Conservation (phyloP, 23 tunicate species). For the Corella eumyota region DNA sequence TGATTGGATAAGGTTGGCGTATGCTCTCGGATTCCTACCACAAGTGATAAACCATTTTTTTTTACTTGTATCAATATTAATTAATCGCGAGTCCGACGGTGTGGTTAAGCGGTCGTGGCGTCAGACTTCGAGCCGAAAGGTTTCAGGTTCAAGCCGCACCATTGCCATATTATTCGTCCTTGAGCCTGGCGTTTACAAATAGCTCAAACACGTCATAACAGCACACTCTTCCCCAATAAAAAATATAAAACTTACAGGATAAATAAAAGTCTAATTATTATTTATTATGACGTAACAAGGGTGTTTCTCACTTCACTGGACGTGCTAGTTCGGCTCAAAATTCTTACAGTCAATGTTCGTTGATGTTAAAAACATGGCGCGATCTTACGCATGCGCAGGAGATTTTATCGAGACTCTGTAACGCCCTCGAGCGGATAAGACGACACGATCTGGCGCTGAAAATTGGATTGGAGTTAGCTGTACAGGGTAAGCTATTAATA, state of each 20-base stretch:
- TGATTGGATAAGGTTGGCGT: constrained; percentile 79
- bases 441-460: constrained; percentile 72
- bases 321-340: constrained; percentile 86
- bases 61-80: neutral
- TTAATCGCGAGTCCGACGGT: neutral
- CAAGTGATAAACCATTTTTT: constrained; percentile 35
- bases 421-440: constrained; percentile 64
- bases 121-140: too few species aligned
- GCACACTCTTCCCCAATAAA: too few species aligned
- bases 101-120: too few species aligned
- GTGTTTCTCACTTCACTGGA: constrained; percentile 70
- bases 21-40: constrained; percentile 72
- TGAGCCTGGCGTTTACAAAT: too few species aligned
- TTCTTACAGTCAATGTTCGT: constrained; percentile 66
- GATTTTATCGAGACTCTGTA: constrained; percentile 63
- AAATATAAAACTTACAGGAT: neutral
- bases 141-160: too few species aligned
- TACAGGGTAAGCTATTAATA: constrained; percentile 9
- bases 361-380: constrained; percentile 87
- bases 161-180: too few species aligned
- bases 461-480: constrained; percentile 56
- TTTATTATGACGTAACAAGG: constrained; percentile 10
- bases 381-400: constrained; percentile 46
- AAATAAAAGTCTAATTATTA: neutral
- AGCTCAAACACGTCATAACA: too few species aligned